Evolutionary conservation across 1,140 invertebrate species (phyloP).

Genomic region (Leucophenga varia): DNA sequence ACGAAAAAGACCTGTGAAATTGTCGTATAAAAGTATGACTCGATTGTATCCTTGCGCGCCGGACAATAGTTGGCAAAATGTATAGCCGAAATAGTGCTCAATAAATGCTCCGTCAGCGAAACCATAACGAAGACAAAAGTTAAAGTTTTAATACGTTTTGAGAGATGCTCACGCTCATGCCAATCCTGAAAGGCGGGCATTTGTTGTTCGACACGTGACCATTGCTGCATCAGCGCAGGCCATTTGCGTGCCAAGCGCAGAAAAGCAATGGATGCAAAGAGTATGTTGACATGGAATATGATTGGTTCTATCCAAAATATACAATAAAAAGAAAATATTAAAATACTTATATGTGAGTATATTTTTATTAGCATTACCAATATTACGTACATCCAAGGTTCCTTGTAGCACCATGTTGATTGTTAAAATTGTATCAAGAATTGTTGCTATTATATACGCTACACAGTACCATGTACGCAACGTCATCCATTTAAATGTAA

Average conservation of each 20-base stretch:
- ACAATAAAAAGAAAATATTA: constrained; percentile 1
- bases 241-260: constrained; percentile 33
- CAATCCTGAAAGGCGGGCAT: constrained; percentile 22
- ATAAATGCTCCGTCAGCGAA: constrained; percentile 43
- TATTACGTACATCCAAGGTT: constrained; percentile 38
- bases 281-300: constrained; percentile 34
- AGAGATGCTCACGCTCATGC: constrained; percentile 19
- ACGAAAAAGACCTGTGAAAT: constrained; percentile 34
- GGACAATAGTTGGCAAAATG: constrained; percentile 40
- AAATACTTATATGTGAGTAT: not conserved
- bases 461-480: constrained; percentile 35
- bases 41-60: constrained; percentile 27
- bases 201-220: constrained; percentile 33
- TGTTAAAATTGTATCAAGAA: constrained; percentile 26
- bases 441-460: constrained; percentile 19
- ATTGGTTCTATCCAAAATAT: constrained; percentile 29
- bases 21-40: constrained; percentile 30
- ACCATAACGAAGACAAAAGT: constrained; percentile 28
- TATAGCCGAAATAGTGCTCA: constrained; percentile 44
- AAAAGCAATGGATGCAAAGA: constrained; percentile 28
- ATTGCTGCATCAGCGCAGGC: constrained; percentile 40
- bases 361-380: constrained; percentile 27
- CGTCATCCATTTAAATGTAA: constrained; percentile 33
- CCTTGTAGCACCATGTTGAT: constrained; percentile 22
- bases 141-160: constrained; percentile 22